Percentiles rank a stretch among this genome's conserved stretches.
Conservation (phyloP, 2,113 vertebrate genomes). For the Brachyhypopomus gauderio region DNA sequence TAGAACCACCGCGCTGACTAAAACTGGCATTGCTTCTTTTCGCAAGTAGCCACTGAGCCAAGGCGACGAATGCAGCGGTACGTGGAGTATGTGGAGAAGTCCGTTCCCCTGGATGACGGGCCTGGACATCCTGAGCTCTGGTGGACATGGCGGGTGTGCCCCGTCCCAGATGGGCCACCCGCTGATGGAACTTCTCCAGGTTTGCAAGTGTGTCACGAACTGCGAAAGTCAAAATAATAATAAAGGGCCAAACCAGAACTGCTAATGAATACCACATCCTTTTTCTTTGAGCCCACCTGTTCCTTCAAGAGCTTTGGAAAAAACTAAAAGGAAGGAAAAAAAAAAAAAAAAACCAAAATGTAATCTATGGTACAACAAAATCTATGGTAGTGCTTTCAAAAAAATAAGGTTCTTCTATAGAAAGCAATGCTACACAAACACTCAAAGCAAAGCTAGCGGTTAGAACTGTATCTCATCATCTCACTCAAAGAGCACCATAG, state of each 20-base stretch:
- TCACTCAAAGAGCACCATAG: slow-evolving; percentile 25
- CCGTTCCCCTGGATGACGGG: background rate
- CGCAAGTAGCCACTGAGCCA: background rate
- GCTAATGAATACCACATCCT: background rate
- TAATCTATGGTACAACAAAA: background rate
- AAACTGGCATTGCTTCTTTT: slow-evolving; percentile 25
- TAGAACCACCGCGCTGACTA: slow-evolving; percentile 46
- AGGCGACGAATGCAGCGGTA: background rate
- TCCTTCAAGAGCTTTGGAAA: background rate
- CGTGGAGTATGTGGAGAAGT: background rate
- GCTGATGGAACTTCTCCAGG: background rate
- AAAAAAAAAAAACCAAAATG: background rate
- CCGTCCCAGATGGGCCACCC: background rate
- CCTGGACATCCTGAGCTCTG: no score
- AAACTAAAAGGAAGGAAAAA: background rate
- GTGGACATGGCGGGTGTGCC: background rate
- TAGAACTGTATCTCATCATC: slow-evolving; percentile 7
- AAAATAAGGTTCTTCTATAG: background rate
- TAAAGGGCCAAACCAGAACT: background rate
- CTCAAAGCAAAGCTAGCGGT: slow-evolving; percentile 30
- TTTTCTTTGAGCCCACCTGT: background rate
- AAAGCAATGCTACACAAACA: slow-evolving; percentile 29
- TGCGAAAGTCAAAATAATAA: background rate
- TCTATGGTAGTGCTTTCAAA: slow-evolving; percentile 18
- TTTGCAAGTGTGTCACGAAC: background rate